Evolutionary conservation across 37 sponge, comb jelly and placozoan species (phyloP).

Genomic region (Aphrocallistes beatrix): DNA sequence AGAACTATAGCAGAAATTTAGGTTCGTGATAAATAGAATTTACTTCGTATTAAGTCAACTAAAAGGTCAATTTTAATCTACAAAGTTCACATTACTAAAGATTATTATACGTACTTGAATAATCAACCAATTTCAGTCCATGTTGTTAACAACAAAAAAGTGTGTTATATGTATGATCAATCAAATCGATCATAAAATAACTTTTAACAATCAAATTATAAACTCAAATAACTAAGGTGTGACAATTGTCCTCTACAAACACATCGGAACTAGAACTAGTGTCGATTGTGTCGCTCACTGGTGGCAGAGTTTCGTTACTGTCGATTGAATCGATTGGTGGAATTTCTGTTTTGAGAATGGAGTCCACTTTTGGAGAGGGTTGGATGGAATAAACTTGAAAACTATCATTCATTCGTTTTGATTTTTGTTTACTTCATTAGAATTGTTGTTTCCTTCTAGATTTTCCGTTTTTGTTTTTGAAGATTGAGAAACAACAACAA

Average conservation of each 20-base stretch:
- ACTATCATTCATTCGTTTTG: not conserved
- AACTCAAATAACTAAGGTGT: not conserved
- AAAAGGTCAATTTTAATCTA: too few relatives aligned
- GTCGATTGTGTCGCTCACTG: not conserved
- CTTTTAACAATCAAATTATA: too few relatives aligned
- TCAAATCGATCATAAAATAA: too few relatives aligned
- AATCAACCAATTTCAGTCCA: slow-evolving; percentile 77
- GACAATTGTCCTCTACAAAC: not conserved
- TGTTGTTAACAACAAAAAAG: slow-evolving; percentile 54
- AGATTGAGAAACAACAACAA: not conserved
- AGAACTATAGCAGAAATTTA: too few relatives aligned
- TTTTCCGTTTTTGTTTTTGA: not conserved
- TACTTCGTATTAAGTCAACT: too few relatives aligned
- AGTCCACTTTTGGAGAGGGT: not conserved
- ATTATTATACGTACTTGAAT: too few relatives aligned
- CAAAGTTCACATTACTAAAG: too few relatives aligned
- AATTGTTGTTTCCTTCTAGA: not conserved
- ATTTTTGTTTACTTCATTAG: not conserved
- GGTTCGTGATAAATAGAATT: too few relatives aligned
- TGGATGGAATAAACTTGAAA: not conserved
- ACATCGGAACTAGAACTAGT: not conserved
- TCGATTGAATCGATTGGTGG: not conserved
- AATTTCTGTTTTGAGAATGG: not conserved
- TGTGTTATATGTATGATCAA: too few relatives aligned
- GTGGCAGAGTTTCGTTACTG: not conserved